Conservation (phyloP, 2,888 invertebrate genomes). For the Platycnemis pennipes region DNA sequence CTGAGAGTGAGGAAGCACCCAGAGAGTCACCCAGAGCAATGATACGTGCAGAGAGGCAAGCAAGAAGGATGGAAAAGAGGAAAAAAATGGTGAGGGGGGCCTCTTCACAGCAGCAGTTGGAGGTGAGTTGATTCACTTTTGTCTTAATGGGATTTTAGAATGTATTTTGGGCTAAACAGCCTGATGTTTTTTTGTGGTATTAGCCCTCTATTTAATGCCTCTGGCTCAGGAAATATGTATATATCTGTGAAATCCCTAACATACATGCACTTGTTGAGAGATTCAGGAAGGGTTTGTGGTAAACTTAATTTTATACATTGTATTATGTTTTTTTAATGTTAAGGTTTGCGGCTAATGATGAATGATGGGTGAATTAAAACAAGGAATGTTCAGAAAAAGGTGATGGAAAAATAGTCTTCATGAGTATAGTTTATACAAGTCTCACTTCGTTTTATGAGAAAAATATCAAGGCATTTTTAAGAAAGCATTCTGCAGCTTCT, state of each 20-base stretch:
- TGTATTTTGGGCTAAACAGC: neutral
- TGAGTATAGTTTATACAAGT: too few species aligned
- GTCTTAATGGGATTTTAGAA: neutral
- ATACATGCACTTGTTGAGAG: neutral
- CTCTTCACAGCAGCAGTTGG: neutral
- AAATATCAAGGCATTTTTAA: too few species aligned
- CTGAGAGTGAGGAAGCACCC: neutral
- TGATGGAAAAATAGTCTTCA: too few species aligned
- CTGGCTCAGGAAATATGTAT: too few species aligned
- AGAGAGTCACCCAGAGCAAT: constrained; percentile 23
- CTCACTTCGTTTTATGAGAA: too few species aligned
- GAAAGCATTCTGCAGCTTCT: too few species aligned
- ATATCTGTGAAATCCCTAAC: neutral
- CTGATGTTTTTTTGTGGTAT: neutral
- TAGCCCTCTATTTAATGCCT: neutral
- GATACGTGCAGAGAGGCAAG: neutral
- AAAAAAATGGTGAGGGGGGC: constrained; percentile 19
- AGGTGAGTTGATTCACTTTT: neutral
- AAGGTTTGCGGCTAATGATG: too few species aligned
- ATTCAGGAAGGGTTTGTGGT: too few species aligned
- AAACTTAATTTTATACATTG: too few species aligned
- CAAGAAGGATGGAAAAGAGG: constrained; percentile 37
- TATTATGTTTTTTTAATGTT: too few species aligned
- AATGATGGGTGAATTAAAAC: too few species aligned
- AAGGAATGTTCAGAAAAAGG: too few species aligned